A percentile compares a stretch with the other conserved stretches of the same genome.
phyloP scores from a whole-genome alignment of 2,797 vertebrate species.

The Neoniphon sammara region DNA sequence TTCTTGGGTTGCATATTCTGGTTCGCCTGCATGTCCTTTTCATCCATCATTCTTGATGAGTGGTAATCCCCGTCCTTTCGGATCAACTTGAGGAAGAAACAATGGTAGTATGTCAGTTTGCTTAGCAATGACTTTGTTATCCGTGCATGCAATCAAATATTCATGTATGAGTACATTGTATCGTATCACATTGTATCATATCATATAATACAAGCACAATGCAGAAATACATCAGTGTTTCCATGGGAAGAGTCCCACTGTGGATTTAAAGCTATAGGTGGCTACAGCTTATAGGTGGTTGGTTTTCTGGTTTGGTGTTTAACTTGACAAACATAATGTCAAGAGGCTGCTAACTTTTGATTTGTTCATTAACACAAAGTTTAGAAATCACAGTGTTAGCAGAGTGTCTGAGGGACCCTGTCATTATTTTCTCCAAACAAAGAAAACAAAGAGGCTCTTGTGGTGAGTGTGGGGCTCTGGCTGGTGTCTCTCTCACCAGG shows the following conservation, averaged over 20 bases:
- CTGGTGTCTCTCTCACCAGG: constrained; percentile 76
- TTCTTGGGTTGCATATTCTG: constrained; percentile 89
- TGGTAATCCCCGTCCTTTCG: constrained; percentile 86
- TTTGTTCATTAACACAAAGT: background rate
- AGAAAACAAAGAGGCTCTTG: background rate
- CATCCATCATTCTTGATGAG: constrained; percentile 82
- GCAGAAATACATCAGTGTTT: background rate
- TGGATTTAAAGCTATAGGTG: background rate
- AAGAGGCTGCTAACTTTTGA: background rate
- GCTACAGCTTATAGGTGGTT: background rate
- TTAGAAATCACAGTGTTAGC: background rate
- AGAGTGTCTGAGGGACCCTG: background rate
- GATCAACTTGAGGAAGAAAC: constrained; percentile 74
- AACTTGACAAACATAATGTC: background rate
- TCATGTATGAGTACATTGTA: background rate
- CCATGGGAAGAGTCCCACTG: background rate
- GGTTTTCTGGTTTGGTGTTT: background rate
- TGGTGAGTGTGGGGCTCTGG: background rate
- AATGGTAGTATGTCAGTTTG: background rate
- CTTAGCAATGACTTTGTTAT: background rate
- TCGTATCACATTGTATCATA: background rate
- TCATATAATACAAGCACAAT: background rate
- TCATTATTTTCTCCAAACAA: background rate
- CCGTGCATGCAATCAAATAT: background rate
- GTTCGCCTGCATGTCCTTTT: constrained; percentile 83